Base-by-base conservation (phyloP, 2,113 vertebrate species). In the Sisor rabdophorus region DNA sequence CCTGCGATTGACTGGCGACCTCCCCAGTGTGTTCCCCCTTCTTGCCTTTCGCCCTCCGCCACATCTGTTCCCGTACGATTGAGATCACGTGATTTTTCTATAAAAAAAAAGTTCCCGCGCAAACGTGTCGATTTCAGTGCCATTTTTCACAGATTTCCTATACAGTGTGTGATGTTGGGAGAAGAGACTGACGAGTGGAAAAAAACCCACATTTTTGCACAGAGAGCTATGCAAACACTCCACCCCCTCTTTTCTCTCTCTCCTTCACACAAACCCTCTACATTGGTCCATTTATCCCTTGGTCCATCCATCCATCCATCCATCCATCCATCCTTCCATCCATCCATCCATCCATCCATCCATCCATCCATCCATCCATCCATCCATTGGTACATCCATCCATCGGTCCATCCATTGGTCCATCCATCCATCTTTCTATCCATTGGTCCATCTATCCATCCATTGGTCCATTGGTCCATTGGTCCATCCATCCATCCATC, bases 151-250 rank as follows among this genome's bases (percentile, higher is more conserved):
- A 44, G n/a, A 12, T 61, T 15, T 40, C 32, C 54, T 69, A 32
- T 73, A 60, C 16, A 64, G 61, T n/a, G 22, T 32, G 32, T 64
- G 59, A 12, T 64, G 77, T 36, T 50, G 44, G 55, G 59, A 80
- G 65, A 71, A 71, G 50, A 76, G 30, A 56, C 12, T 11, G 63
- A 63, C 47, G 44, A 69, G 44, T 71, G 52, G 53, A 55, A 52
- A 64, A 60, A 55, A 52, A 64, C 17, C 50, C n/a, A n/a, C 1
- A 47, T 72, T 78, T 73, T 74, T 73, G 79, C 71, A 83, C 82
- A 80, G 80, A 84, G 65, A 83, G 75, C 83, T 84, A 82, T 84
- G 83, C 85, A 84, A 86, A 73, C 72, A 78, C 84, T 56, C 53
- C 30, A 24, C 24, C 40, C 67, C 28, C 20, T 4, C 7, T 50